Base-by-base conservation (phyloP, 64 coral and sea anemone genomes). In the Orbicella faveolata region DNA sequence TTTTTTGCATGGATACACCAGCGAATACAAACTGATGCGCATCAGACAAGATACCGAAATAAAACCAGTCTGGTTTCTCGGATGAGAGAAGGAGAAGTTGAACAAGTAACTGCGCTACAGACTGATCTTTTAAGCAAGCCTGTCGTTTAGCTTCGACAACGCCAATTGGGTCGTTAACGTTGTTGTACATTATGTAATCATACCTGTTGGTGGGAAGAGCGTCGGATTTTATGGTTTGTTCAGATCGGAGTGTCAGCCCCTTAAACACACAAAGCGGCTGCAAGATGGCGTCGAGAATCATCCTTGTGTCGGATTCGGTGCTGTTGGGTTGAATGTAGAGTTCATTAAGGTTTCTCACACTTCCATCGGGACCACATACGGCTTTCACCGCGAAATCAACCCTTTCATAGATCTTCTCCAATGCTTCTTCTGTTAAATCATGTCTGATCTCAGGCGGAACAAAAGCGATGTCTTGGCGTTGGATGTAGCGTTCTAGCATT, bases 21-120 rank as follows among this genome's bases (percentile, higher is more conserved):
- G 33, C 62, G 15, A 85, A 85, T 44, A 85, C 16, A 63, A 85
- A 85, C 3, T 52, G 34, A 63, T 7, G 19, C 15, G 19, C 82
- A 30, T 85, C 63, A 19, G 82, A n/a, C 34, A 85, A 85, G 21
- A 85, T 18, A 68, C 82, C 30, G 1, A 85, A 85, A 44, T 41
- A 68, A 68, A 73, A 73, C 11, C 0, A 20, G 2, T 70, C 0
- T 14, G 34, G 4, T 6, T 85, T 4, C 2, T 36, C 15, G 0
- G 19, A 62, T 1, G 82, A 68, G 1, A 41, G 82, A 85, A 73
- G 34, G 2, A 85, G 36, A n/a, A 67, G 67, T 44, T 85, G 82
- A 36, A 70, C 33, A 18, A 70, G 20, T 15, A 85, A 52, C 41
- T 85, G 82, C 12, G 34, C 82, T 34, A 85, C 34, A 8, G 82